Evolutionary conservation across 2,113 vertebrate species (phyloP).

Genomic region (Pelusios castaneus): DNA sequence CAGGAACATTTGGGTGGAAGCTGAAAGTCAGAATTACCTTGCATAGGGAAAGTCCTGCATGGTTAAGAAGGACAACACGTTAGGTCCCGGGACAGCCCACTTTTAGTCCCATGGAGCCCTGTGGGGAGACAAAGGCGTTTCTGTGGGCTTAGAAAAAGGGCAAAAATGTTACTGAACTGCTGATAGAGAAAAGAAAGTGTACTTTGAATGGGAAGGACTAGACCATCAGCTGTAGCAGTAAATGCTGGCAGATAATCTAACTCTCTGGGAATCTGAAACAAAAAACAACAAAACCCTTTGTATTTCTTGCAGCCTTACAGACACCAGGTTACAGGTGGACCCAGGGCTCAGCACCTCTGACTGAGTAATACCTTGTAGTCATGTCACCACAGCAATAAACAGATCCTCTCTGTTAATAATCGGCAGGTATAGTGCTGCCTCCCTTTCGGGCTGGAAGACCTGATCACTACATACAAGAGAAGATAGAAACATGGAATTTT

Average conservation of each 20-base stretch:
- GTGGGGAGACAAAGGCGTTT: background rate
- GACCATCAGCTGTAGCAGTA: background rate
- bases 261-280: background rate
- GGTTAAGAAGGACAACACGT: background rate
- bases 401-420: background rate
- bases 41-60: background rate
- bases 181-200: background rate
- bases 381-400: background rate
- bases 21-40: background rate
- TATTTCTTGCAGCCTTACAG: background rate
- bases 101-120: background rate
- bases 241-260: background rate
- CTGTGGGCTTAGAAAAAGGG: background rate
- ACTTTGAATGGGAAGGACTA: slow-evolving; percentile 13
- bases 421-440: background rate
- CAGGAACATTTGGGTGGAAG: background rate
- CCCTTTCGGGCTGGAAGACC: background rate
- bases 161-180: background rate
- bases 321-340: background rate
- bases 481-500: background rate
- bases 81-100: background rate
- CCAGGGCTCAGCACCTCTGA: background rate
- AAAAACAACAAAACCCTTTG: background rate
- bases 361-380: background rate
- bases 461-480: background rate